Evolutionary conservation across 2,113 vertebrate species (phyloP).

Genomic region (Gambusia holbrooki): DNA sequence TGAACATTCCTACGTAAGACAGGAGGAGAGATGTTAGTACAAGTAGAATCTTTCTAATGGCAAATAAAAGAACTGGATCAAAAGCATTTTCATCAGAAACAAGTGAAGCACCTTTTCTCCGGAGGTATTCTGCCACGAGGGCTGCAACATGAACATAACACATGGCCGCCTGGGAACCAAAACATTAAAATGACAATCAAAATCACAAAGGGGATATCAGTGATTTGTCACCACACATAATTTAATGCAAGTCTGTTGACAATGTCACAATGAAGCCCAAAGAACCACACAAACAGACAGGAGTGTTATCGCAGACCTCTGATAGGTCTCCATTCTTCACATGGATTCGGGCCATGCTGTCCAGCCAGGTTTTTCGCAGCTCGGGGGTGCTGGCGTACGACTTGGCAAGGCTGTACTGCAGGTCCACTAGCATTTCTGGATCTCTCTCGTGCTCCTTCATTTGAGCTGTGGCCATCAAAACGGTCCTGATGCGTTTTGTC

Average conservation of each 20-base stretch:
- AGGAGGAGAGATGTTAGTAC: neutral
- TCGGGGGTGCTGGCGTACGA: conserved; percentile 98
- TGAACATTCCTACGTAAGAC: conserved; percentile 87
- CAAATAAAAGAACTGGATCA: neutral
- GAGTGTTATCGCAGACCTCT: conserved; percentile 79
- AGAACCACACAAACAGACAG: neutral
- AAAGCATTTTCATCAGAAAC: neutral
- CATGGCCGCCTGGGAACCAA: conserved; percentile 90
- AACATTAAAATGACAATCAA: conserved; percentile 17
- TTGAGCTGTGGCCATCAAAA: conserved; percentile 97
- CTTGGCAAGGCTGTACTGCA: conserved; percentile 98
- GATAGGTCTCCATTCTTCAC: conserved; percentile 98
- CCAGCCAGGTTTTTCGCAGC: conserved; percentile 96
- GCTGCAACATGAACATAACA: conserved; percentile 95
- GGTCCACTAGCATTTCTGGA: conserved; percentile 98
- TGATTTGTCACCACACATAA: neutral
- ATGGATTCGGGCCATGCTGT: conserved; percentile 99
- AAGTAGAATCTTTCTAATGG: neutral
- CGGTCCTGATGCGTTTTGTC: conserved; percentile 96
- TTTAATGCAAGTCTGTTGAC: neutral
- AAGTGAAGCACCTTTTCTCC: conserved; percentile 86
- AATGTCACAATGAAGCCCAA: neutral
- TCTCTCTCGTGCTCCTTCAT: conserved; percentile 99
- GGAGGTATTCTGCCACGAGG: conserved; percentile 93
- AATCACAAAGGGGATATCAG: neutral